Conservation (phyloP, 1,140 invertebrate species). For the Manduca sexta region DNA sequence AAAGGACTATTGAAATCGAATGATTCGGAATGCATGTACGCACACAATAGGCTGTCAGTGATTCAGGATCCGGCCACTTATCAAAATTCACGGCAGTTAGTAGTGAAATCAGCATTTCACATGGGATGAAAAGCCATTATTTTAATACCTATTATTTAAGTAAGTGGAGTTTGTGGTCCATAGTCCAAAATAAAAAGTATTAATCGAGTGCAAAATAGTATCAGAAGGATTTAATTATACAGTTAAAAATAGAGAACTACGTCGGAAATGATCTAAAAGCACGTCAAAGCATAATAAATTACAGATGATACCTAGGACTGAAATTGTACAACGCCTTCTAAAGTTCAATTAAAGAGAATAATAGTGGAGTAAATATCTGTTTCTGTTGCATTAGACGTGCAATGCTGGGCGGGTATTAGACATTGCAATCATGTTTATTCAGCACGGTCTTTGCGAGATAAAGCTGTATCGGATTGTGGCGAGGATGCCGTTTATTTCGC, state of each 20-base stretch:
- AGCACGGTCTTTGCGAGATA: conserved; percentile 11
- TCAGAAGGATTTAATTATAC: too few relatives aligned
- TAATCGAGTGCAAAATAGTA: too few relatives aligned
- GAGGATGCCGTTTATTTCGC: conserved; percentile 5
- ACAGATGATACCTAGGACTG: too few relatives aligned
- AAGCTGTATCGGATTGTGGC: conserved; percentile 14
- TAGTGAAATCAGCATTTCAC: conserved; percentile 9
- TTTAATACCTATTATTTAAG: background rate
- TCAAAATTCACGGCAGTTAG: conserved; percentile 23
- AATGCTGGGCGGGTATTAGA: conserved; percentile 10
- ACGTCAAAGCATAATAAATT: too few relatives aligned
- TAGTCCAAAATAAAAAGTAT: too few relatives aligned
- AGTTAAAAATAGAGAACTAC: too few relatives aligned
- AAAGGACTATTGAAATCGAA: too few relatives aligned
- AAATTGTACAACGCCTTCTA: too few relatives aligned
- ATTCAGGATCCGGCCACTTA: conserved; percentile 24
- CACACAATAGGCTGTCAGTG: too few relatives aligned
- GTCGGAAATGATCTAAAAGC: too few relatives aligned
- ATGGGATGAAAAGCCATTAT: background rate
- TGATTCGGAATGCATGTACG: too few relatives aligned
- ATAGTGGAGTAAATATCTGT: background rate
- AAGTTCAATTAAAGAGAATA: background rate
- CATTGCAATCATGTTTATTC: conserved; percentile 23
- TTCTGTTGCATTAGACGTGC: conserved; percentile 8
- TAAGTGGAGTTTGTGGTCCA: background rate